These are phyloP conservation scores for Pseudobourletiella spinata DNA, from an alignment of 1,140 invertebrate genomes.

Conservation along the genomic window DNA sequence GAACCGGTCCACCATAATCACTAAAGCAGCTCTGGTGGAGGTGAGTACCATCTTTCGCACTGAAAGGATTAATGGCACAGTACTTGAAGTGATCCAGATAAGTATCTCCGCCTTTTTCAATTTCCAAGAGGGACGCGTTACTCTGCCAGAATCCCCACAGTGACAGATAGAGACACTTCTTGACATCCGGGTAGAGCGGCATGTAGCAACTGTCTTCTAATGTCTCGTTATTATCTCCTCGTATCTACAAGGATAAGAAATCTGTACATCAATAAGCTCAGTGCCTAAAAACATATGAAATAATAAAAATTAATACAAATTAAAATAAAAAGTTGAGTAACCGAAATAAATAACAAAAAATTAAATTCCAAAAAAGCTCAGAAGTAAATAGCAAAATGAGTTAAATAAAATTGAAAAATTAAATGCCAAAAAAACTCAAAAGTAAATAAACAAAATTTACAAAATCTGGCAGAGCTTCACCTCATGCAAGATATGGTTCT, in stretches of 20 bases:
- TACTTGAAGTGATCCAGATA: conserved; percentile 69
- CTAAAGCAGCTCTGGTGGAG: conserved; percentile 60
- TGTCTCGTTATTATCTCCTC: conserved; percentile 12
- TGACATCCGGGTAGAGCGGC: conserved; percentile 60
- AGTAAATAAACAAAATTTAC: too few species aligned
- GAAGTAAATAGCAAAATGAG: too few species aligned
- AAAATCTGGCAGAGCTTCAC: conserved; percentile 37
- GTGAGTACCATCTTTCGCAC: conserved; percentile 18
- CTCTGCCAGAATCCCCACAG: conserved; percentile 70
- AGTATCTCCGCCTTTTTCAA: conserved; percentile 42
- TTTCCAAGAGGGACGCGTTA: conserved; percentile 35
- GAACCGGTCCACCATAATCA: conserved; percentile 60
- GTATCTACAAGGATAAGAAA: conserved; percentile 41
- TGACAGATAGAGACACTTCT: conserved; percentile 69
- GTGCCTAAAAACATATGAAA: too few species aligned
- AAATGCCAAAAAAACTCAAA: too few species aligned
- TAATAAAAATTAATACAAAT: too few species aligned
- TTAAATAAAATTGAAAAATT: too few species aligned
- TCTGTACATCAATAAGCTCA: too few species aligned
- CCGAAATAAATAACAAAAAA: too few species aligned
- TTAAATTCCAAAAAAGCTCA: conserved; percentile 27
- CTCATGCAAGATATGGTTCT: conserved; percentile 48
- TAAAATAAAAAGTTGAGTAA: too few species aligned
- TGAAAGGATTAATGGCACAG: conserved; percentile 41
- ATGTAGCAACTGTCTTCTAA: conserved; percentile 40